Conservation (phyloP, 2,888 invertebrate species). For the Iselma pallidipennis region DNA sequence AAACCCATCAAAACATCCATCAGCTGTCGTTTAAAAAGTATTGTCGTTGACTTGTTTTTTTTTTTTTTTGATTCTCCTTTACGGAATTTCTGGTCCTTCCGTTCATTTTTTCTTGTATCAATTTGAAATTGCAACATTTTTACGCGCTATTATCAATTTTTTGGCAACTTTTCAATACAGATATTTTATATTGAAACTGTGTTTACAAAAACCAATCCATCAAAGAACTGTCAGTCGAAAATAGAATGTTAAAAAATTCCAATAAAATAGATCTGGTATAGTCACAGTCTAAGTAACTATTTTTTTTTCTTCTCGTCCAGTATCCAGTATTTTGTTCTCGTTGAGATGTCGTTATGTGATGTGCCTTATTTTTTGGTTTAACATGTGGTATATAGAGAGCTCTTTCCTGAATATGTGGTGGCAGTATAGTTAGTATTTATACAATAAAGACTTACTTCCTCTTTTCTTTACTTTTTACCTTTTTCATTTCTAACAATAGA, state of each 20-base stretch:
- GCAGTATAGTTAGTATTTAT: too few species aligned
- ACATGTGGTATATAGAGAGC: conserved; percentile 32
- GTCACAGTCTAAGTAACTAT: conserved; percentile 40
- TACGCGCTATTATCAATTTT: not conserved
- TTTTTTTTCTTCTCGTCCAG: conserved; percentile 48
- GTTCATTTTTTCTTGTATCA: conserved; percentile 43
- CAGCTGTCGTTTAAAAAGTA: conserved; percentile 40
- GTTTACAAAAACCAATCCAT: conserved; percentile 41
- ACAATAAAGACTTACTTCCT: conserved; percentile 31
- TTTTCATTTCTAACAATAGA: conserved; percentile 6
- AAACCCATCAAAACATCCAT: conserved; percentile 40
- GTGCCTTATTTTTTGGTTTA: conserved; percentile 13
- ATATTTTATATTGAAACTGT: not conserved
- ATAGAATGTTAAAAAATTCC: conserved; percentile 35
- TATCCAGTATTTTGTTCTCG: conserved; percentile 43
- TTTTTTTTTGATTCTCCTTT: conserved; percentile 26
- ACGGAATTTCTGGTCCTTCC: conserved; percentile 50
- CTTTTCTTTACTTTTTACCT: conserved; percentile 24
- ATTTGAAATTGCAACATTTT: conserved; percentile 15
- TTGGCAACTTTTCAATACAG: conserved; percentile 27
- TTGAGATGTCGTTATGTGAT: conserved; percentile 24
- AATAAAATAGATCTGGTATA: not conserved
- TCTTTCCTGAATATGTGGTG: conserved; percentile 31
- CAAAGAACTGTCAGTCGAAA: conserved; percentile 49
- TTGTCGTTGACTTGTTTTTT: conserved; percentile 25